A percentile compares a stretch with the other conserved stretches of the same genome.
phyloP scores from a whole-genome alignment of 2,113 vertebrate genomes.

The Sphaerodactylus townsendi region DNA sequence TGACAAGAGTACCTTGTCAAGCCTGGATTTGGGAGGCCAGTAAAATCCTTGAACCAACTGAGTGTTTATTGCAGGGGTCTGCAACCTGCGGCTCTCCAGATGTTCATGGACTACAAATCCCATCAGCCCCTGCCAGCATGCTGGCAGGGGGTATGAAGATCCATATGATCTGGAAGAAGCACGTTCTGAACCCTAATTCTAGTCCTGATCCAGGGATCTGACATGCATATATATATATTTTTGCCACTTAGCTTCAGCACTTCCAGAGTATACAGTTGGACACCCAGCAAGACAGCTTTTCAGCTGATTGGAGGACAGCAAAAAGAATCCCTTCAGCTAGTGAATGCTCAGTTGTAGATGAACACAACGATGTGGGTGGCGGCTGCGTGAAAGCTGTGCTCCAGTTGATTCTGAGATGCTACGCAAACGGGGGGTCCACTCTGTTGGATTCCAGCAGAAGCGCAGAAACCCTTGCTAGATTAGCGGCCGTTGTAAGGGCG shows the following conservation, averaged over 20 bases:
- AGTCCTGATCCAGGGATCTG: too few species aligned
- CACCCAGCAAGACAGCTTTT: neutral
- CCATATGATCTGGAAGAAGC: too few species aligned
- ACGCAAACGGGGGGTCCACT: neutral
- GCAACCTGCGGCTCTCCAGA: too few species aligned
- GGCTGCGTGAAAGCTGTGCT: neutral
- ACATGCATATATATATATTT: too few species aligned
- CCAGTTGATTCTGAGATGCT: neutral
- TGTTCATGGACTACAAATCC: too few species aligned
- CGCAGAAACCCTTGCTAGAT: neutral
- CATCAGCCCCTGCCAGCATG: too few species aligned
- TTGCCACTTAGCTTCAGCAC: neutral
- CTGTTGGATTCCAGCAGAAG: neutral
- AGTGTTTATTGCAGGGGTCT: too few species aligned
- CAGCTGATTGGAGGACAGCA: neutral
- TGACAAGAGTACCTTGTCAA: too few species aligned
- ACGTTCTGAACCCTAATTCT: too few species aligned
- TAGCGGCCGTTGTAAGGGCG: conserved; percentile 37
- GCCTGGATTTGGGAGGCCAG: too few species aligned
- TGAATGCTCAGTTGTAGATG: neutral
- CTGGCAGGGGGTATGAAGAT: too few species aligned
- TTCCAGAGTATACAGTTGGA: neutral
- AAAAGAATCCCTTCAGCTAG: neutral
- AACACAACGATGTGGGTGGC: neutral
- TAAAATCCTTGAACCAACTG: too few species aligned